These are phyloP conservation scores for Erebia ligea DNA, from an alignment of 2,888 invertebrate species.

Conservation along the genomic window DNA sequence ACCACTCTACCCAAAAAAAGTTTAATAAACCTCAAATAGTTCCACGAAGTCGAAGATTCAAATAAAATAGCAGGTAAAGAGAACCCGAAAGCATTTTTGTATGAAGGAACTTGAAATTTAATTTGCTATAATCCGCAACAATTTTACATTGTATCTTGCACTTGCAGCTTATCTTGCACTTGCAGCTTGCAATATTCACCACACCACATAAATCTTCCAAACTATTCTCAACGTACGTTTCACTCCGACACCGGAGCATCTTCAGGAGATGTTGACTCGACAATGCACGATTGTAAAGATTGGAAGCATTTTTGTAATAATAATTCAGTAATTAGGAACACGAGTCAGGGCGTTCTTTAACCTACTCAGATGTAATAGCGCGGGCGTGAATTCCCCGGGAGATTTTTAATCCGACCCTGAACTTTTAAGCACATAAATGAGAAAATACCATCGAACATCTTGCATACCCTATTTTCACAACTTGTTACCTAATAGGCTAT, in stretches of 20 bases:
- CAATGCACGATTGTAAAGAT: too few relatives aligned
- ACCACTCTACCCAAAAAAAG: background rate
- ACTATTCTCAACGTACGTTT: too few relatives aligned
- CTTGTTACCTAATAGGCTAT: too few relatives aligned
- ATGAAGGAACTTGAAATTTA: too few relatives aligned
- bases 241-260: too few relatives aligned
- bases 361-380: background rate
- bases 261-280: too few relatives aligned
- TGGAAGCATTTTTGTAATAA: background rate
- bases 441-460: conserved; percentile 1
- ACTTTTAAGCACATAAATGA: background rate
- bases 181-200: too few relatives aligned
- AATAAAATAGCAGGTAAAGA: background rate
- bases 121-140: too few relatives aligned
- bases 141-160: too few relatives aligned
- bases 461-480: background rate
- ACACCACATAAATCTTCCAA: too few relatives aligned
- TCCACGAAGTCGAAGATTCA: background rate
- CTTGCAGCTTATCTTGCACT: too few relatives aligned
- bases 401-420: conserved; percentile 10
- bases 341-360: background rate
- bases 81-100: background rate
- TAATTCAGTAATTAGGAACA: conserved; percentile 6
- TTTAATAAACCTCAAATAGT: background rate
- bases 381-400: background rate